Evolutionary conservation across 92 coral and sea anemone genomes (phyloP), one percentile per base, ranked within the genome.

Genomic region (Palythoa grandiflora): DNA sequence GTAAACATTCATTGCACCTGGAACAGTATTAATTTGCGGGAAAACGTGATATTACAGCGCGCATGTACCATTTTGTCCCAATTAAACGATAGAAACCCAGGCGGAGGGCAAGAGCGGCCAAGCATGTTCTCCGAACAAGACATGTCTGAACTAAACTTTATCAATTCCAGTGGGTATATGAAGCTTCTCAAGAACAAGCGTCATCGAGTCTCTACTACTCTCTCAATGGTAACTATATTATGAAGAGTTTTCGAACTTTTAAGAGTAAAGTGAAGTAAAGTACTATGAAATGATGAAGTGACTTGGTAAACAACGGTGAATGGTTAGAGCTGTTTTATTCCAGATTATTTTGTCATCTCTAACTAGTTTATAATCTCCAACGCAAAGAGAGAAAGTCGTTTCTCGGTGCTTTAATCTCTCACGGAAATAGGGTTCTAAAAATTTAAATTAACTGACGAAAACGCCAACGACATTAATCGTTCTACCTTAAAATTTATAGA

Each of bases 1-100:
- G 94, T 91, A 88, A 91, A 91, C 83, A 91, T 83, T 78, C 12
- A 63, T 36, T 55, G 89, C 93, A 88, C 91, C 91, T 88, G 93
- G 93, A 68, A 77, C 38, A 70, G 78, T 84, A 84, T 91, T 91
- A 91, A 91, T 88, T 87, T 91, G 89, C 80, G 90, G 93, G 65
- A 87, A 91, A 83, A 88, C 86, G 78, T 88, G 80, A 84, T 91
- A 83, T 37, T 53, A 72, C 83, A 77, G 78, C 81, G 93, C 91
- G 91, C 91, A 83, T 77, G 93, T 91, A 88, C 93, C 88, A 78
- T 83, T 76, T 73, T 65, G 75, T 38, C 59, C 77, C 74, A 91
- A 88, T 91, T 88, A 91, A 91, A 66, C 78, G 85, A 85, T 87
- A 83, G 74, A 68, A 83, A 73, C 83, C 73, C 44, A 15, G 61